Conservation (phyloP, 2,797 vertebrate genomes). For the Brachymystax lenok region DNA sequence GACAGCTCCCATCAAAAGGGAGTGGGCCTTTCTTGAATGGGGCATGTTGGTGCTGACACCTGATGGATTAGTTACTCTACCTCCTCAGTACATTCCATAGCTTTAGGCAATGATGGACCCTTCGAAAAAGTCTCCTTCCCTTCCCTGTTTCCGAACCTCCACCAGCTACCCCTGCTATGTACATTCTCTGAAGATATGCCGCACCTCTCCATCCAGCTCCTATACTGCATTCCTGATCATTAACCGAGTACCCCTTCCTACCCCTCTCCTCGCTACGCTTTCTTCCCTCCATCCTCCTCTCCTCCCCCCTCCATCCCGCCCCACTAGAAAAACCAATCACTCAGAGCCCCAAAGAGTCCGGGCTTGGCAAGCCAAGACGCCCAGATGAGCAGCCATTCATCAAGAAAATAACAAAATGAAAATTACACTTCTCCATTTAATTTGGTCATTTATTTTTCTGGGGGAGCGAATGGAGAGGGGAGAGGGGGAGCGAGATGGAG, state of each 20-base stretch:
- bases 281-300: slow-evolving; percentile 33
- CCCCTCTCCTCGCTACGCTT: slow-evolving; percentile 26
- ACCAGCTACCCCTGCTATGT: not conserved
- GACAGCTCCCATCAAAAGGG: slow-evolving; percentile 20
- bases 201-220: not conserved
- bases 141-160: not conserved
- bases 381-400: slow-evolving; percentile 73
- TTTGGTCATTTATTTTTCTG: slow-evolving; percentile 77
- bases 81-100: slow-evolving; percentile 3
- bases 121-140: slow-evolving; percentile 15
- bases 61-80: slow-evolving; percentile 27
- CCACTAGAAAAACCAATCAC: slow-evolving; percentile 75
- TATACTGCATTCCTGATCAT: not conserved
- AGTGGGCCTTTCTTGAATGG: slow-evolving; percentile 15
- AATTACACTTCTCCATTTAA: slow-evolving; percentile 79
- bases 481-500: not conserved
- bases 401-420: slow-evolving; percentile 82
- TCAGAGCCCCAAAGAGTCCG: slow-evolving; percentile 72
- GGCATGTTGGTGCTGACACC: slow-evolving; percentile 31
- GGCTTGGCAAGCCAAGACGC: slow-evolving; percentile 62
- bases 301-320: slow-evolving; percentile 48
- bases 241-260: not conserved
- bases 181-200: not conserved
- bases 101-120: slow-evolving; percentile 40
- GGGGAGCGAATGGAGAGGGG: slow-evolving; percentile 30